A percentile compares a stretch with the other conserved stretches of the same genome.
Conservation (phyloP, 2,888 invertebrate genomes). For the Onthophagus sagittarius region DNA sequence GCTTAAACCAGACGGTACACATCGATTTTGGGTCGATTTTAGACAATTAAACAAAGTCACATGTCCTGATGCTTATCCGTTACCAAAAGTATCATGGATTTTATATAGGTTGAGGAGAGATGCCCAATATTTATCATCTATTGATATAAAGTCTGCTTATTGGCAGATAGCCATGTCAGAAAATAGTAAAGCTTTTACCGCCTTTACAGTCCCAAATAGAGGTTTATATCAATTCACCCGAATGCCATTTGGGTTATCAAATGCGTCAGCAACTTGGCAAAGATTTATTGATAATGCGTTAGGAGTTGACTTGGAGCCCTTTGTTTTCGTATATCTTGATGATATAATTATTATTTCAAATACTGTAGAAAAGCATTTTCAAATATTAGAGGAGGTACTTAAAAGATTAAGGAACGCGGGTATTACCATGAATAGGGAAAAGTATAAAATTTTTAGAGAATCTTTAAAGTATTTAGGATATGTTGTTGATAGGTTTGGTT, state of each 20-base stretch:
- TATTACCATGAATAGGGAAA: slow-evolving; percentile 31
- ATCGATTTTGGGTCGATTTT: slow-evolving; percentile 31
- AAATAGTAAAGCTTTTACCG: slow-evolving; percentile 28
- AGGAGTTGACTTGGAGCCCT: slow-evolving; percentile 29
- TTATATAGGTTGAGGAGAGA: slow-evolving; percentile 25
- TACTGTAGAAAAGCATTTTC: slow-evolving; percentile 19
- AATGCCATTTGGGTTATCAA: slow-evolving; percentile 35
- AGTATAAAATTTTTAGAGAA: slow-evolving; percentile 28
- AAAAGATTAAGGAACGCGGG: too few relatives aligned
- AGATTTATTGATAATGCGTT: slow-evolving; percentile 33
- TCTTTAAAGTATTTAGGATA: slow-evolving; percentile 35
- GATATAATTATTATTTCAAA: slow-evolving; percentile 30
- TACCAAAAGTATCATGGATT: slow-evolving; percentile 22
- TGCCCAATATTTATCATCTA: slow-evolving; percentile 23
- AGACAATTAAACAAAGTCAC: slow-evolving; percentile 26
- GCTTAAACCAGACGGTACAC: slow-evolving; percentile 25
- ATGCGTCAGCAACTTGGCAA: slow-evolving; percentile 36
- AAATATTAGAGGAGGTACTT: slow-evolving; percentile 19
- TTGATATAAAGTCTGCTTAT: slow-evolving; percentile 26
- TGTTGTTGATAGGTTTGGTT: slow-evolving; percentile 29
- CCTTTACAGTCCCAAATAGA: slow-evolving; percentile 33
- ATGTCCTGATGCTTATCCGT: slow-evolving; percentile 25
- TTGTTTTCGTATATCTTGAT: slow-evolving; percentile 29
- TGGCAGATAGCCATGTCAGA: slow-evolving; percentile 28
- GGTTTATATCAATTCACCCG: slow-evolving; percentile 36